These are phyloP conservation scores for Bagarius yarrelli DNA, from an alignment of 2,113 vertebrate genomes.

Conservation along the genomic window DNA sequence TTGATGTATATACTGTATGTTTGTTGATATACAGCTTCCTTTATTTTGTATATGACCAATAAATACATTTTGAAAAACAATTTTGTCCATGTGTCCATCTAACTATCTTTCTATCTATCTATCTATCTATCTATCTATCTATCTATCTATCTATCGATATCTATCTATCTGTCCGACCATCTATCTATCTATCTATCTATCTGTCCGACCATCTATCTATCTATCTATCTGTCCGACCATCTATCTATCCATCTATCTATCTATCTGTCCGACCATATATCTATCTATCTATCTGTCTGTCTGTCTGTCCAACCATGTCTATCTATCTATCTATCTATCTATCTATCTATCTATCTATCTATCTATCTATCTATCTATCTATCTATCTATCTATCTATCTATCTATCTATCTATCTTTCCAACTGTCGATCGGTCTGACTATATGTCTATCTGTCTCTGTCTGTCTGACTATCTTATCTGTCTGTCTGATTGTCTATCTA, in stretches of 20 bases:
- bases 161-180: neutral
- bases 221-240: neutral
- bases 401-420: neutral
- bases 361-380: neutral
- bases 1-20: slow-evolving; percentile 97
- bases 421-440: neutral
- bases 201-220: neutral
- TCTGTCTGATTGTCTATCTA: neutral
- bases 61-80: slow-evolving; percentile 88
- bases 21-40: slow-evolving; percentile 94
- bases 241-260: neutral
- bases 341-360: neutral
- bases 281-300: neutral
- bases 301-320: neutral
- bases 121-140: neutral
- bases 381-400: neutral
- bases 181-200: neutral
- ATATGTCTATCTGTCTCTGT: neutral
- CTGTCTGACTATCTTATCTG: no score
- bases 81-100: neutral
- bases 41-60: slow-evolving; percentile 99
- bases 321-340: neutral
- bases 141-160: neutral
- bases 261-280: neutral
- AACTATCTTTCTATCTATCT: neutral